phyloP scores from a whole-genome alignment of 2,888 invertebrate species.

The Polydrusus tereticollis region DNA sequence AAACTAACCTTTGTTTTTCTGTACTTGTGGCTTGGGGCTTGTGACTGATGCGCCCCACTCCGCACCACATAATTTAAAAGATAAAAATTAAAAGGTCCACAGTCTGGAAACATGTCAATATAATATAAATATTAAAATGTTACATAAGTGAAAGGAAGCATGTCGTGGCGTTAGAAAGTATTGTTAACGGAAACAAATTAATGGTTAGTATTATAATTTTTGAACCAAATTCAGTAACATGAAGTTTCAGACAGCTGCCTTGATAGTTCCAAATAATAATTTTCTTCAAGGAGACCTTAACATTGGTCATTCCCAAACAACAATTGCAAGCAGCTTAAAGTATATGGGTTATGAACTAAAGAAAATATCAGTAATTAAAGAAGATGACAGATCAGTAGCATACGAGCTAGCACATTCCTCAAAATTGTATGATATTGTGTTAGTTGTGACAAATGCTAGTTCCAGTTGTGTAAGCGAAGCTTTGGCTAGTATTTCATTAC shows the following conservation, averaged over 20 bases:
- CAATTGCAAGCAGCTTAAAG: conserved; percentile 30
- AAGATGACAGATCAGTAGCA: conserved; percentile 44
- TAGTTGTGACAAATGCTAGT: conserved; percentile 53
- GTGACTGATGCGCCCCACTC: too few relatives aligned
- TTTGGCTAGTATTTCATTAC: conserved; percentile 53
- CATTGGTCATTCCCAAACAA: not conserved
- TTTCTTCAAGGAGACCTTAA: conserved; percentile 32
- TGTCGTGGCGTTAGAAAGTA: not conserved
- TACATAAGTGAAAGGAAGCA: not conserved
- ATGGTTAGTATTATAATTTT: not conserved
- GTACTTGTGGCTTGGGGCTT: too few relatives aligned
- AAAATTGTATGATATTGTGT: conserved; percentile 57
- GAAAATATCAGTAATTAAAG: conserved; percentile 47
- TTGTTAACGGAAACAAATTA: conserved; percentile 21
- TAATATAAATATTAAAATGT: not conserved
- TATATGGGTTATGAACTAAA: conserved; percentile 44
- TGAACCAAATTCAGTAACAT: conserved; percentile 13
- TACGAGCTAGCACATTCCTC: conserved; percentile 44
- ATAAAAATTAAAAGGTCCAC: too few relatives aligned
- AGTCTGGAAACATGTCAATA: too few relatives aligned
- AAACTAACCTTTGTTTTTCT: too few relatives aligned
- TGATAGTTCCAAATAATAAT: conserved; percentile 32
- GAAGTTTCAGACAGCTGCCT: conserved; percentile 33
- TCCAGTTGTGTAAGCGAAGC: conserved; percentile 51
- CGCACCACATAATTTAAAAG: too few relatives aligned